Evolutionary conservation across 2,888 invertebrate genomes (phyloP).

Genomic region (Melanargia galathea): DNA sequence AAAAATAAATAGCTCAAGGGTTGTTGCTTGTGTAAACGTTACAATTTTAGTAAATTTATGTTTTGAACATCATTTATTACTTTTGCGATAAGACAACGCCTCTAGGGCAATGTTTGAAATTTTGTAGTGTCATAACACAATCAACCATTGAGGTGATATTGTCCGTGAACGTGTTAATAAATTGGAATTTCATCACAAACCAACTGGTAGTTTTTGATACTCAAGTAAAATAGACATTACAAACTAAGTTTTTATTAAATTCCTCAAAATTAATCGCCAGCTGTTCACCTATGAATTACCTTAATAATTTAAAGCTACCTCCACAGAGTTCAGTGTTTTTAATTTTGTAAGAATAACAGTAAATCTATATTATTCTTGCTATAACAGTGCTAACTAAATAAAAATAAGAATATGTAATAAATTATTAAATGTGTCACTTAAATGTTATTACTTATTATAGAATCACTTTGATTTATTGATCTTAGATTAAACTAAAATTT

Average conservation of each 20-base stretch:
- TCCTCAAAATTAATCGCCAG: background rate
- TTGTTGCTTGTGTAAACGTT: no score
- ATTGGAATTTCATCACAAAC: background rate
- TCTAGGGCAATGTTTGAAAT: no score
- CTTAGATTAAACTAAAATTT: background rate
- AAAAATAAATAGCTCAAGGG: no score
- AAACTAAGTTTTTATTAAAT: background rate
- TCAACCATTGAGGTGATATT: no score
- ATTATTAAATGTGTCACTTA: constrained; percentile 16
- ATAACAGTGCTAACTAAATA: constrained; percentile 31
- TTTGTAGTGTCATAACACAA: no score
- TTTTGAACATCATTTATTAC: no score
- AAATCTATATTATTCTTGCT: constrained; percentile 27
- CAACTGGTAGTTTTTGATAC: background rate
- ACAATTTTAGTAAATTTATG: no score
- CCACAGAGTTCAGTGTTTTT: constrained; percentile 27
- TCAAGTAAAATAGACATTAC: background rate
- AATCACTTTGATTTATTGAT: constrained; percentile 7
- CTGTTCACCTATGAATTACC: background rate
- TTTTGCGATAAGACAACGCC: no score
- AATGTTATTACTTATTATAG: background rate
- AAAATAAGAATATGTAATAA: constrained; percentile 11
- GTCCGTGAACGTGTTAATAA: no score
- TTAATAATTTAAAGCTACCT: constrained; percentile 27
- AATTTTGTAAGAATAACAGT: constrained; percentile 14